Conservation (phyloP, 2,888 invertebrate species). For the Itoplectis maculator region DNA sequence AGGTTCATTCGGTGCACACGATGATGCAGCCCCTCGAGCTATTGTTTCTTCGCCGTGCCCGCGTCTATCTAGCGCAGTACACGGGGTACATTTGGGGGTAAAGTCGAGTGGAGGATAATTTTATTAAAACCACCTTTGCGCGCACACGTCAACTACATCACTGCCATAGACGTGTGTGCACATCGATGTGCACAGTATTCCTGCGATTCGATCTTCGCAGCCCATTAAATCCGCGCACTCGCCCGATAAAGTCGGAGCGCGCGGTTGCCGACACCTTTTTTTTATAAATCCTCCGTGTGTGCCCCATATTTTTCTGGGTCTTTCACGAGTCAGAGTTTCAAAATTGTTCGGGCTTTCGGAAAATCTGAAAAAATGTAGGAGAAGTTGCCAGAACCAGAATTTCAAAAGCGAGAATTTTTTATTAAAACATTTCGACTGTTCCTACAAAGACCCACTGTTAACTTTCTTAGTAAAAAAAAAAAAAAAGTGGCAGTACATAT, state of each 20-base stretch:
- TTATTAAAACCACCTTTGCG: constrained; percentile 29
- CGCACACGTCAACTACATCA: background rate
- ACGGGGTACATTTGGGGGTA: constrained; percentile 6
- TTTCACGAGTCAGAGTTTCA: no score
- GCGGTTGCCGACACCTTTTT: background rate
- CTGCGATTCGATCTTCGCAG: background rate
- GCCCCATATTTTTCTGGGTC: no score
- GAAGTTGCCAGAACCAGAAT: no score
- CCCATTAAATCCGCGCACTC: background rate
- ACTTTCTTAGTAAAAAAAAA: no score
- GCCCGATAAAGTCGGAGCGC: constrained; percentile 19
- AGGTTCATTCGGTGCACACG: constrained; percentile 57
- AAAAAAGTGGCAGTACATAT: no score
- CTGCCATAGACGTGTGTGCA: background rate
- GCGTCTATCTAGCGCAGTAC: background rate
- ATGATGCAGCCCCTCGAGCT: constrained; percentile 48
- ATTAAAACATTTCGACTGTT: no score
- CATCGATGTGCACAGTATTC: constrained; percentile 8
- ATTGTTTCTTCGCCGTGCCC: constrained; percentile 54
- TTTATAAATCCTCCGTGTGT: background rate
- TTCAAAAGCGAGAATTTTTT: no score
- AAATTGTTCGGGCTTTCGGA: no score
- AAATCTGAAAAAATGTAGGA: no score
- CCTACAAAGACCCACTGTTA: no score
- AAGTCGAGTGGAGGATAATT: constrained; percentile 21